These are phyloP conservation scores for Sminthurinus aureus DNA, from an alignment of 2,888 invertebrate species.

Conservation along the genomic window DNA sequence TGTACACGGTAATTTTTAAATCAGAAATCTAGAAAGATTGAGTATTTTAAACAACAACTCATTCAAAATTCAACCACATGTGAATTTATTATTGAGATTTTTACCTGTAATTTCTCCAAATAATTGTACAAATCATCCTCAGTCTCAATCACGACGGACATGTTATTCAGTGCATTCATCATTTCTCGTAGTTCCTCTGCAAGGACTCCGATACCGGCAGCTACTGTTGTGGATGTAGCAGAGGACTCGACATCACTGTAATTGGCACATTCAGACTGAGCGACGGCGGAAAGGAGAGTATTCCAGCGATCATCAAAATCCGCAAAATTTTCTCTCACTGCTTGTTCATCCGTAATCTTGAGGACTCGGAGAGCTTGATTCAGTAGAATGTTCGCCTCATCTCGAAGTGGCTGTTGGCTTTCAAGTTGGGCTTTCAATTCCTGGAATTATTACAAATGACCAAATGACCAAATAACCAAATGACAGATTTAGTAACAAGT, in stretches of 20 bases:
- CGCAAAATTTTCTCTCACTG: conserved; percentile 79
- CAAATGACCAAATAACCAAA: no score
- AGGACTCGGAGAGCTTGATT: conserved; percentile 80
- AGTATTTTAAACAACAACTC: no score
- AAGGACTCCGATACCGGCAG: conserved; percentile 76
- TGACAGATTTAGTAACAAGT: no score
- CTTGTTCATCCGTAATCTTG: conserved; percentile 83
- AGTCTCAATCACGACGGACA: conserved; percentile 81
- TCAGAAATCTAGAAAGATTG: no score
- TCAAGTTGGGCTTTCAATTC: conserved; percentile 88
- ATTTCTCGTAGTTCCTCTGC: conserved; percentile 81
- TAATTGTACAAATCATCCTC: conserved; percentile 84
- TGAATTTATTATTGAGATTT: not conserved
- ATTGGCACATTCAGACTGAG: conserved; percentile 51
- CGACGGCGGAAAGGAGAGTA: conserved; percentile 48
- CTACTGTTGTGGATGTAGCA: conserved; percentile 68
- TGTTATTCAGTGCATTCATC: conserved; percentile 72
- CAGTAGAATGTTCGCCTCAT: conserved; percentile 76
- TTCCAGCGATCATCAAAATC: conserved; percentile 81
- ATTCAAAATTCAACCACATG: no score
- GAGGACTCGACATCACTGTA: conserved; percentile 47
- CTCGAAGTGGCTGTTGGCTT: conserved; percentile 78
- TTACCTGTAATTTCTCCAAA: conserved; percentile 76
- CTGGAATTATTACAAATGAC: conserved; percentile 62
- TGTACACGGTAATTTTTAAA: no score